Evolutionary conservation across 2,797 vertebrate genomes (phyloP).

Genomic region (Phaenicophaeus curvirostris): DNA sequence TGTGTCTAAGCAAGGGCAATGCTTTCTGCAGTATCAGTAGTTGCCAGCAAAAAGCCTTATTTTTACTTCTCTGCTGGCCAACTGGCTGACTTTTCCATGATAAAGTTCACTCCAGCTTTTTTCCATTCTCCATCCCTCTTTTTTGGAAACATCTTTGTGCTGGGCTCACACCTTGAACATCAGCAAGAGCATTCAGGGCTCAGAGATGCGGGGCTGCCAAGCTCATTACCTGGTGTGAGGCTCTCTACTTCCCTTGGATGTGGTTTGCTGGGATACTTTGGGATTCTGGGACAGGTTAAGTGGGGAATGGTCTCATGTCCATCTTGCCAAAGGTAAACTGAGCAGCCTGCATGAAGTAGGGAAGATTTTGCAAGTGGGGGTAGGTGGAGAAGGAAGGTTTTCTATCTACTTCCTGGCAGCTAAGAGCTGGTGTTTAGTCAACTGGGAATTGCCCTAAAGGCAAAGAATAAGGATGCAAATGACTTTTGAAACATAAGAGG

Average conservation of each 20-base stretch:
- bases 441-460: slow-evolving; percentile 41
- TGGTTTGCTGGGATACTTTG: neutral
- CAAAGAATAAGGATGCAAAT: slow-evolving; percentile 66
- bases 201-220: neutral
- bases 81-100: neutral
- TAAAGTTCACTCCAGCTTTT: neutral
- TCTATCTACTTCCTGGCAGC: slow-evolving; percentile 18
- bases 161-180: neutral
- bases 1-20: neutral
- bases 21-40: neutral
- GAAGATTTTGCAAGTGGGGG: neutral
- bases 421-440: slow-evolving; percentile 52
- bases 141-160: neutral
- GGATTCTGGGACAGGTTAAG: neutral
- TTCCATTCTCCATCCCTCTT: neutral
- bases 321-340: neutral
- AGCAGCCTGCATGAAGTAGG: neutral
- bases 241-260: neutral
- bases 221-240: neutral
- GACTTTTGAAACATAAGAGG: slow-evolving; percentile 42
- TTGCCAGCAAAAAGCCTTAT: neutral
- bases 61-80: neutral
- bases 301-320: neutral
- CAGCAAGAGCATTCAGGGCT: neutral
- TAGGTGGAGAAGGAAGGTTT: neutral